A percentile compares a stretch with the other conserved stretches of the same genome.
Evolutionary conservation across 2,797 vertebrate genomes (phyloP).

Genomic region (Vespertilio murinus): DNA sequence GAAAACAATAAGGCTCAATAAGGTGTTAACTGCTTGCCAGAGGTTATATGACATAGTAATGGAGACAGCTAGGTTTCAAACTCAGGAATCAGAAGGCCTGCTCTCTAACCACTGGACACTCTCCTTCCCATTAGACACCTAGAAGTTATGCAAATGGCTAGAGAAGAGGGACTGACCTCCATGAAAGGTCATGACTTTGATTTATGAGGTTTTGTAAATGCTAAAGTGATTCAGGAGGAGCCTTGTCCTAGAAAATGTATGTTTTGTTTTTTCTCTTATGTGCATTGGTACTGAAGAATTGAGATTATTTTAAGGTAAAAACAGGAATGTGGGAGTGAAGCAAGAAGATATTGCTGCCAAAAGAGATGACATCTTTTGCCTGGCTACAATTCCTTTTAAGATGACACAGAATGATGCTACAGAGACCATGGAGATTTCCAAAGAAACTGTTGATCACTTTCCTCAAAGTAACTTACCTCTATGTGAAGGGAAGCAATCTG

Average conservation of each 20-base stretch:
- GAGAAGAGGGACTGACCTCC: background rate
- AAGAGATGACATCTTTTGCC: background rate
- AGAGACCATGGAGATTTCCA: background rate
- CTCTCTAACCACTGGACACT: background rate
- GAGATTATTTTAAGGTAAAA: conserved; percentile 44
- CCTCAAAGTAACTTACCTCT: background rate
- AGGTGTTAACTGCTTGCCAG: background rate
- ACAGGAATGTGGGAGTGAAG: background rate
- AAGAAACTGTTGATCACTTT: conserved; percentile 29
- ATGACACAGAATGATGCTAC: conserved; percentile 25
- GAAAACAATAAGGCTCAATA: background rate
- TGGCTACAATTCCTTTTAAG: conserved; percentile 8
- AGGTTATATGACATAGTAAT: background rate
- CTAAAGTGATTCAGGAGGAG: background rate
- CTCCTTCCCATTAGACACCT: background rate
- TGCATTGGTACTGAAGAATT: background rate
- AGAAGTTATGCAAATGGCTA: background rate
- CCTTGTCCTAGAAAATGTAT: background rate
- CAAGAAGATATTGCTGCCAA: conserved; percentile 18
- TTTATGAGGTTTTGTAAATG: background rate
- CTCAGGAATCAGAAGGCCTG: background rate
- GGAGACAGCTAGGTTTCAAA: background rate
- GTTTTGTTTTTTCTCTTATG: background rate
- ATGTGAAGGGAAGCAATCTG: background rate
- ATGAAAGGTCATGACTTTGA: background rate